Percentiles rank a stretch among this genome's conserved stretches.
Conservation (phyloP, 2,113 vertebrate genomes). For the Grammomys dolichurus region DNA sequence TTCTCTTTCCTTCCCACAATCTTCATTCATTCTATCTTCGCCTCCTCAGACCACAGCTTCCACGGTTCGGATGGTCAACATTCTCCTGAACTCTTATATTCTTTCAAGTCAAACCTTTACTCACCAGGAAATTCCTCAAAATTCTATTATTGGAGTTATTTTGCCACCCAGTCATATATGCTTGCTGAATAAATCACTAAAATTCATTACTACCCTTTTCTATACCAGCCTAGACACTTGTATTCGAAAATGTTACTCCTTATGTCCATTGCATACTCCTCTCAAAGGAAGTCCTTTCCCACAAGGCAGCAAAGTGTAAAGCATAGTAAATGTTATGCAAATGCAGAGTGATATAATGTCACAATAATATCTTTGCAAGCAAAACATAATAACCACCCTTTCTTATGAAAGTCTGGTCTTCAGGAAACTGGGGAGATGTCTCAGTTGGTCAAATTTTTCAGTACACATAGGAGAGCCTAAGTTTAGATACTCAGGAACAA, state of each 20-base stretch:
- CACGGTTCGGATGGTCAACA: neutral
- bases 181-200: conserved; percentile 24
- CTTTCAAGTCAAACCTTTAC: neutral
- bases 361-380: neutral
- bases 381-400: neutral
- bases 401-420: neutral
- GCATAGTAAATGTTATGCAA: neutral
- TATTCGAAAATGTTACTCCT: neutral
- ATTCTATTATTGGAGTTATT: neutral
- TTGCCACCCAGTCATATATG: neutral
- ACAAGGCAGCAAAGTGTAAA: neutral
- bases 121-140: neutral
- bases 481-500: neutral
- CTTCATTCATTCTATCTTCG: conserved; percentile 33
- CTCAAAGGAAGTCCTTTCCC: neutral
- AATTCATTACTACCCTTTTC: neutral
- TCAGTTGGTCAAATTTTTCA: neutral
- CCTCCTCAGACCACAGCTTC: conserved; percentile 1
- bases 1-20: neutral
- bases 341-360: neutral
- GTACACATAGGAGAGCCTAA: neutral
- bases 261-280: neutral
- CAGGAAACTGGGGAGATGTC: neutral
- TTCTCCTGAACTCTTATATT: neutral
- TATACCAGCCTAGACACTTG: neutral